Conservation (phyloP, 2,113 vertebrate genomes). For the Colossoma macropomum region DNA sequence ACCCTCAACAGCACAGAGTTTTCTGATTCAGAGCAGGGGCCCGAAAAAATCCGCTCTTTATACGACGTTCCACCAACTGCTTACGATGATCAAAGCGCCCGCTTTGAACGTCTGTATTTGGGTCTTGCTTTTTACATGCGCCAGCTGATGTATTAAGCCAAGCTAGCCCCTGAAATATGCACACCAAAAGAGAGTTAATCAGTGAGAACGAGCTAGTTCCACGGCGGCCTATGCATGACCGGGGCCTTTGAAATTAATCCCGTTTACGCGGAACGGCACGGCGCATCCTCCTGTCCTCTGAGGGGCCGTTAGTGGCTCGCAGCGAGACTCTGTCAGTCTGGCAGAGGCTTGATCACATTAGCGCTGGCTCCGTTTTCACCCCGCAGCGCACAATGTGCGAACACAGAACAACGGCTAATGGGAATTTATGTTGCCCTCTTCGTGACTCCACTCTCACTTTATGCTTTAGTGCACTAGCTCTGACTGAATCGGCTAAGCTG, state of each 20-base stretch:
- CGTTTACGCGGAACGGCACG: constrained; percentile 30
- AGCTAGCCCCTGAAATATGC: background rate
- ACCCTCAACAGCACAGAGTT: background rate
- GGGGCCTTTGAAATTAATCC: constrained; percentile 48
- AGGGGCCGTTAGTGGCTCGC: constrained; percentile 21
- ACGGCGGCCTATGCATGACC: background rate
- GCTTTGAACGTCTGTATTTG: background rate
- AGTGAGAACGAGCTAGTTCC: constrained; percentile 6
- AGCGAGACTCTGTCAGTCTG: constrained; percentile 26
- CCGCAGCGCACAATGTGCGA: constrained; percentile 27
- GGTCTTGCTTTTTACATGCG: background rate
- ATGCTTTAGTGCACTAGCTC: constrained; percentile 18
- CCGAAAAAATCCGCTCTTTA: background rate
- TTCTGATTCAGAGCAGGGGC: background rate
- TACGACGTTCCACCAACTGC: background rate
- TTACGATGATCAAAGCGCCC: constrained; percentile 8
- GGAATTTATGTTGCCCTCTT: constrained; percentile 39
- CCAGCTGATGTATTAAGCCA: constrained; percentile 21
- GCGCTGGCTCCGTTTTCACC: constrained; percentile 40
- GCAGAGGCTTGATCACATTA: constrained; percentile 36
- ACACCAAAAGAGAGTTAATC: constrained; percentile 15
- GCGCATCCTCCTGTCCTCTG: constrained; percentile 24
- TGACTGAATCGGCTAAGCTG: background rate
- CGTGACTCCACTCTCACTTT: background rate
- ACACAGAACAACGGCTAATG: constrained; percentile 36